Evolutionary conservation across 2,888 invertebrate species (phyloP).

Genomic region (Sclerodermus sp.): DNA sequence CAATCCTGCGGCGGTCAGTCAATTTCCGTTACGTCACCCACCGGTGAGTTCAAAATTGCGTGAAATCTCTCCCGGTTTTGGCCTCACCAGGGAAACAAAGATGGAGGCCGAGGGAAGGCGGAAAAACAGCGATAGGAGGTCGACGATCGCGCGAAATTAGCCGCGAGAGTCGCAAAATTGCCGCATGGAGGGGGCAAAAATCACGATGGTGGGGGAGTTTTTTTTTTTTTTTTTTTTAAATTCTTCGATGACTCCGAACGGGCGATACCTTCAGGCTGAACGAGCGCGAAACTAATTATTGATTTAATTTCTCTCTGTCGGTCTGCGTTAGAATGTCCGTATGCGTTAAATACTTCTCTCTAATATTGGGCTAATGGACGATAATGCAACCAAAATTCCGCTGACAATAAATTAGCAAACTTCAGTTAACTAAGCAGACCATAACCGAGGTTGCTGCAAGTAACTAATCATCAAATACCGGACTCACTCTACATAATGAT

Average conservation of each 20-base stretch:
- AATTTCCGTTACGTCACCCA: constrained; percentile 44
- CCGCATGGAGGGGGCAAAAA: too few species aligned
- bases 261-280: too few species aligned
- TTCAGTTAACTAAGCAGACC: constrained; percentile 41
- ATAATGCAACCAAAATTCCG: constrained; percentile 43
- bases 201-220: too few species aligned
- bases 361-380: constrained; percentile 34
- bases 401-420: constrained; percentile 45
- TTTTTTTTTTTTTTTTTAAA: too few species aligned
- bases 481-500: constrained; percentile 25
- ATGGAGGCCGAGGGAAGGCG: too few species aligned
- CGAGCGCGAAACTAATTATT: too few species aligned
- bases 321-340: constrained; percentile 18
- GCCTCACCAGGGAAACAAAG: too few species aligned
- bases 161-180: too few species aligned
- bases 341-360: constrained; percentile 34
- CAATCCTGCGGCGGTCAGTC: constrained; percentile 39
- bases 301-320: too few species aligned
- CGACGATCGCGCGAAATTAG: too few species aligned
- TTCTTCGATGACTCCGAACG: too few species aligned
- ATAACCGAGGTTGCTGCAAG: constrained; percentile 29
- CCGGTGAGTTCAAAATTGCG: constrained; percentile 33
- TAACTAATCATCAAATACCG: constrained; percentile 35
- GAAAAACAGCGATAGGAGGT: too few species aligned
- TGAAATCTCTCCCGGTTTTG: neutral